Base-by-base conservation (phyloP, 2,888 invertebrate genomes). In the Lithophane leautieri region DNA sequence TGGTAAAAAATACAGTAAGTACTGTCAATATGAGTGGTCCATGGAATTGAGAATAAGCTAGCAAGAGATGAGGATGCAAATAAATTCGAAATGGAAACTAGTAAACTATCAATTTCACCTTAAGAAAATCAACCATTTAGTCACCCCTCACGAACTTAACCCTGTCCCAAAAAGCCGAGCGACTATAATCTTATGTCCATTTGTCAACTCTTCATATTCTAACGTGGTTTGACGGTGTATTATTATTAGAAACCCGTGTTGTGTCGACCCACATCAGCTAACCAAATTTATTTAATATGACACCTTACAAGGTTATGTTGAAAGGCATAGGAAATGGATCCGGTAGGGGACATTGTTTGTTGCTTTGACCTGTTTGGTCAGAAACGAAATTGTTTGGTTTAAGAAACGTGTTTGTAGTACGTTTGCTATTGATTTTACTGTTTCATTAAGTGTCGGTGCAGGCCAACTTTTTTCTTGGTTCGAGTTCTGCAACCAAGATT, bases 251-350 rank as follows among this genome's bases (percentile, higher is more conserved):
- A 19, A 22, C 34, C 50, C 62, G 44, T 40, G 58, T 75, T 60
- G 63, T 69, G 80, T 60, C 73, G 66, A 87, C 87, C 87, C 86
- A 78, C 60, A 62, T 87, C 87, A 87, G 52, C 66, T 65, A 74
- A 72, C 54, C 44, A 69, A 76, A 87, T 78, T 77, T 77, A 87
- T 87, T 80, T 84, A 77, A 70, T 79, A 70, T 77, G 84, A 81
- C 84, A 82, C 76, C 73, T 70, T 72, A 66, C 56, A 58, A 54
- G 67, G 69, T 71, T 62, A 40, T 56, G 66, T 58, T n/a, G 25
- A 50, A 56, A 68, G 42, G 47, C 40, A 54, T 66, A 47, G 34
- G 34, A 58, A 69, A 83, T 25, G 19, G 16, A 67, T 67, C n/a
- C 34, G 42, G 28, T 6, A 40, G 12, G 14, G 50, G 54, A 19